Base-by-base conservation (phyloP, 2,888 invertebrate species). In the Netelia inedita region DNA sequence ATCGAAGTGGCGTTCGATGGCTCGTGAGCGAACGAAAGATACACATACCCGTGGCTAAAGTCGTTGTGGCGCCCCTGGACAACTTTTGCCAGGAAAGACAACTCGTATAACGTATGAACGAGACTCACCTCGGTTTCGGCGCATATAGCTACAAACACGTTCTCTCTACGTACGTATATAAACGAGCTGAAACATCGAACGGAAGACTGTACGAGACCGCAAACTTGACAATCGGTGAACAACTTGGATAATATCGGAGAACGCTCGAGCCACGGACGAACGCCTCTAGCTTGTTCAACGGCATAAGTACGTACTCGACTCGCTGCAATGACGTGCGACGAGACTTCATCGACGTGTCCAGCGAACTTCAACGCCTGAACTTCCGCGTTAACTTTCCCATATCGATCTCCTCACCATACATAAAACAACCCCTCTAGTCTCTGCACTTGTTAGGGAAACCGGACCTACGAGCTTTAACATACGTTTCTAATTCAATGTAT, bases 1-100 rank as follows among this genome's bases (percentile, higher is more conserved):
- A 57, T 66, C 43, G 57, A 74, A 83, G 82, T 86, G 82, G 81
- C 69, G 83, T 82, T 87, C 80, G 85, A 87, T 88, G 86, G 80
- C 72, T 88, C 81, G 83, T 83, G 79, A 82, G 81, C 35, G 35
- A 74, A 81, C 83, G 68, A 81, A 76, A 55, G 21, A 6, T 66
- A 59, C 41, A 55, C 21, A 50, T 28, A 78, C 68, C n/a, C 46
- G n/a, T 16, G 43, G 50, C 19, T 63, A 46, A 55, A 23, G 57
- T 16, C 46, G 69, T 35, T 35, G 21, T 75, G 75, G 75, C 75
- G 75, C 75, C 63, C 63, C 75, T 65, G 55, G 46, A 65, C 75
- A 75, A 75, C 65, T 65, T 75, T 66, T 21, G 75, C 55, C 55
- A 53, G 53, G 55, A 75, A 66, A 65, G 11, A 65, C 65, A 65